Conservation (phyloP, 2,113 vertebrate species). For the Pelmatolapia mariae region DNA sequence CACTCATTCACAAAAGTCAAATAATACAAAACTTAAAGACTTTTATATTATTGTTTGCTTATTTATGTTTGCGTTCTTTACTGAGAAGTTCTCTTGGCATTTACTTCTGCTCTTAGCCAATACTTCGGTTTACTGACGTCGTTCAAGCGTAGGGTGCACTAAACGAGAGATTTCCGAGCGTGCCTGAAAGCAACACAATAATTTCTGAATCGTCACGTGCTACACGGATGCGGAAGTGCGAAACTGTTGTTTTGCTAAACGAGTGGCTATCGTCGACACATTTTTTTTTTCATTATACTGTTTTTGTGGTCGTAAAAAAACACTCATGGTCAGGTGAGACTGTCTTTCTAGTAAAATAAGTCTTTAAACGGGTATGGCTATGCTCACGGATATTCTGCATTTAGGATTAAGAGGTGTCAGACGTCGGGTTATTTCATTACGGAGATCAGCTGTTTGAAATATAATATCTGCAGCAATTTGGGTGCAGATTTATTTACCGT, state of each 20-base stretch:
- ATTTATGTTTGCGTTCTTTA: not conserved
- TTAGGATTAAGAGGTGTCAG: not conserved
- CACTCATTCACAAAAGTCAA: too few species aligned
- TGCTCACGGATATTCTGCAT: not conserved
- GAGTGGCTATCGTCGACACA: not conserved
- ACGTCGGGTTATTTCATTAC: not conserved
- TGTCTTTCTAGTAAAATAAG: not conserved
- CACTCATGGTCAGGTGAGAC: conserved; percentile 62
- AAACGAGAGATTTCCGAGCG: not conserved
- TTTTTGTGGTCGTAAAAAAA: not conserved
- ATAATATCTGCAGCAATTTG: not conserved
- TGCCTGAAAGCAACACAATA: not conserved
- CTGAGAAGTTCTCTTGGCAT: not conserved
- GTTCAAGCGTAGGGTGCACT: not conserved
- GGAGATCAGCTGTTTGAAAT: not conserved
- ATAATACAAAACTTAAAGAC: too few species aligned
- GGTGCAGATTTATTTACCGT: not conserved
- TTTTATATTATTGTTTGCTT: too few species aligned
- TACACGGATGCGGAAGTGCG: conserved; percentile 32
- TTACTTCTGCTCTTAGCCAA: not conserved
- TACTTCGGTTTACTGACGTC: not conserved
- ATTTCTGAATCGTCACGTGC: conserved; percentile 16
- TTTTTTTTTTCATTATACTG: not conserved
- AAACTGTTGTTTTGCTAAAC: conserved; percentile 18
- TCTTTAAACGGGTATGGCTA: not conserved